Conservation (phyloP, 1,140 invertebrate genomes). For the Achatina immaculata region DNA sequence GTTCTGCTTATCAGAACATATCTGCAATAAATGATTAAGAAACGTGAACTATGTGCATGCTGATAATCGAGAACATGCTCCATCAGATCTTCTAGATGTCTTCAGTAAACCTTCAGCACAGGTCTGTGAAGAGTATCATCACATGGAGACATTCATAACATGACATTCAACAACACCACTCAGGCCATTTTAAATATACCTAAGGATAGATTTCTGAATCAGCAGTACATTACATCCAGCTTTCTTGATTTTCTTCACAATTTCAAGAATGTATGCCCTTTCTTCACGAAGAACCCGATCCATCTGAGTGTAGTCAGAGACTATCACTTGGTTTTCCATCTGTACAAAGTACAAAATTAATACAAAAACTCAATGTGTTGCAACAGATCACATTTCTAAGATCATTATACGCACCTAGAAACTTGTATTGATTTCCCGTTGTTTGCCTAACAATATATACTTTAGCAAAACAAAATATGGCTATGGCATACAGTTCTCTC, state of each 20-base stretch:
- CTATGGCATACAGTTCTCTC: too few species aligned
- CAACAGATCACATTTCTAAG: too few species aligned
- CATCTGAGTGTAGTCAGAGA: constrained; percentile 99
- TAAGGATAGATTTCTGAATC: constrained; percentile 98
- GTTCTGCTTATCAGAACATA: too few species aligned
- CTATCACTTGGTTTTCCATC: constrained; percentile 98
- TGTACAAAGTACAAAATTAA: too few species aligned
- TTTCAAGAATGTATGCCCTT: constrained; percentile 96
- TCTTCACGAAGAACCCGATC: constrained; percentile 99
- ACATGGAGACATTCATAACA: background rate
- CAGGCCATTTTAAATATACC: constrained; percentile 74
- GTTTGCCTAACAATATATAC: too few species aligned
- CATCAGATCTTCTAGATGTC: background rate
- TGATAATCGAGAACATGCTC: background rate
- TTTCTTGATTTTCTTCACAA: constrained; percentile 99
- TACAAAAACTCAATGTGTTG: too few species aligned
- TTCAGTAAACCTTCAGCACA: constrained; percentile 15
- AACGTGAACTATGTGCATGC: too few species aligned
- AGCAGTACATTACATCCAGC: constrained; percentile 97
- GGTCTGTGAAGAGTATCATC: constrained; percentile 27
- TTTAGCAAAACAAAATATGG: too few species aligned
- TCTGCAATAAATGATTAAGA: too few species aligned
- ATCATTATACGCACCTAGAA: background rate
- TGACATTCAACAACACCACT: too few species aligned
- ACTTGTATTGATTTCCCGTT: too few species aligned